These are phyloP conservation scores for Sinella curviseta DNA, from an alignment of 1,140 invertebrate species.

Conservation along the genomic window DNA sequence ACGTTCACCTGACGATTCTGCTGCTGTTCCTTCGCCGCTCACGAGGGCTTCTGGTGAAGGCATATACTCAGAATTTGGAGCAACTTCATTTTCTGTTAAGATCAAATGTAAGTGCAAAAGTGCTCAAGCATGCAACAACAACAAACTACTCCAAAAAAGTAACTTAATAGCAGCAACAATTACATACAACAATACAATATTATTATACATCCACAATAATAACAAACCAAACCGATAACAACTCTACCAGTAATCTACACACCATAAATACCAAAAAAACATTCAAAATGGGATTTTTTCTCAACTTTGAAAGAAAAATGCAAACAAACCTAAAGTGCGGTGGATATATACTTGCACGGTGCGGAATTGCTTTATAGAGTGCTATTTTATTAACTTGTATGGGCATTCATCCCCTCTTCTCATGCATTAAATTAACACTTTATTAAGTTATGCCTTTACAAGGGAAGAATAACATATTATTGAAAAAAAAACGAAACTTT, in stretches of 20 bases:
- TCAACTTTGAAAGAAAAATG: constrained; percentile 10
- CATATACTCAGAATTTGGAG: constrained; percentile 48
- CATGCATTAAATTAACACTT: too few species aligned
- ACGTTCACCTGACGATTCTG: constrained; percentile 10
- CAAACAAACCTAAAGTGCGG: too few species aligned
- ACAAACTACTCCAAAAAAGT: background rate
- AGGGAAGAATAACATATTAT: too few species aligned
- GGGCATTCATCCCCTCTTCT: too few species aligned
- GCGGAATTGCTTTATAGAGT: too few species aligned
- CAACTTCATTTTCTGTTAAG: constrained; percentile 40
- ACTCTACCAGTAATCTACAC: constrained; percentile 21
- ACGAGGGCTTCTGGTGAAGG: constrained; percentile 49
- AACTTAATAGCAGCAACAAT: constrained; percentile 31
- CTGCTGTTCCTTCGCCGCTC: constrained; percentile 31
- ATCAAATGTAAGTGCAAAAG: constrained; percentile 48
- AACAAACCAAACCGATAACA: background rate
- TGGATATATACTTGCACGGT: too few species aligned
- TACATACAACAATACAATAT: constrained; percentile 33
- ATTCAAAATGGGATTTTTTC: background rate
- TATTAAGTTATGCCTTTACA: too few species aligned
- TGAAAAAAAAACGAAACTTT: too few species aligned
- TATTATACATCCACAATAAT: constrained; percentile 26
- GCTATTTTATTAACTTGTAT: too few species aligned
- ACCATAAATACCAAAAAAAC: background rate
- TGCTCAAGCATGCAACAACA: constrained; percentile 47